Evolutionary conservation across 2,888 invertebrate genomes (phyloP), one percentile per base, ranked within the genome.

Genomic region (Litoditis marina): DNA sequence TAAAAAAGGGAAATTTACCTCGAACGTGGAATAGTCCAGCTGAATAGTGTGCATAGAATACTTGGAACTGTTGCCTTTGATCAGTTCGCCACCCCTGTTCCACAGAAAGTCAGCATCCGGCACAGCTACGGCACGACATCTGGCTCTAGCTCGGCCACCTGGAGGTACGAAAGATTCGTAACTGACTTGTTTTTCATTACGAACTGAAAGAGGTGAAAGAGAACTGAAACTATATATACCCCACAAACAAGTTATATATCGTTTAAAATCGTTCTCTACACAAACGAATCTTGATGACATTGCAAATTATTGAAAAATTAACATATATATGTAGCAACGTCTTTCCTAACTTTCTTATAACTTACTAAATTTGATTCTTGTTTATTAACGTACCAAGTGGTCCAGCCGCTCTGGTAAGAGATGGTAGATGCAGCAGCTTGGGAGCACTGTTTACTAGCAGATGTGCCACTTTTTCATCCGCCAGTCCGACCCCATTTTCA

Each of bases 391-490:
- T 68, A 44, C 72, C 71, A 6, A 79, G 39, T 6, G 73, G 62
- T 16, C 75, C 80, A 25, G 80, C 80, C 7, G 79, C 76, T 60
- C 76, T 69, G 13, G 69, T 57, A 22, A 68, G 63, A 0, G 67
- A 66, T 22, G 74, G 72, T 19, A 65, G 53, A n/a, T 67, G 68
- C 0, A 74, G 30, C 34, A 80, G 65, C 42, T 54, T 64, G 7
- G 81, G 81, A 13, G 78, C 68, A 7, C 72, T 66, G 50, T 81
- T 81, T 16, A 81, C 74, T 13, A 81, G 58, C 7, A 81, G 61
- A 50, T 75, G 81, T 0, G 81, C 76, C n/a, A 49, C 57, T 31
- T 59, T 47, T 31, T 65, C 58, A 30, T 66, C 63, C 8, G 72
- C 66, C 8, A 55, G 42, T 42, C 82, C 81, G 28, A 82, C 66